phyloP scores from a whole-genome alignment of 2,797 vertebrate genomes.

The Picus viridis region DNA sequence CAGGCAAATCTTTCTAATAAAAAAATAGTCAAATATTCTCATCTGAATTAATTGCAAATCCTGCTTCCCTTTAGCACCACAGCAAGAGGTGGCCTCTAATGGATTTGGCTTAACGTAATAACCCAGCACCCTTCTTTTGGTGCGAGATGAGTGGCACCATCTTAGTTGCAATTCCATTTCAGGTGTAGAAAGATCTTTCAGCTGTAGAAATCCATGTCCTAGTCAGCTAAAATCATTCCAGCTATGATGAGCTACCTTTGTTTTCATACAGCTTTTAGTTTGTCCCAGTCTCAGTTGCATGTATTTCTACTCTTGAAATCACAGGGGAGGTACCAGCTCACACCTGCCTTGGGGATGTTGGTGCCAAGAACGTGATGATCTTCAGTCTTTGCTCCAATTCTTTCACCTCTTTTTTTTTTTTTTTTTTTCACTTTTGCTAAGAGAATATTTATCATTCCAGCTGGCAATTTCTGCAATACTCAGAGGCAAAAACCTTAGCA shows the following conservation, averaged over 20 bases:
- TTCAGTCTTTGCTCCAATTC: background rate
- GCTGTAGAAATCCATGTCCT: background rate
- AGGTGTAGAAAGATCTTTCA: background rate
- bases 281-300: background rate
- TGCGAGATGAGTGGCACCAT: background rate
- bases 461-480: background rate
- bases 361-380: background rate
- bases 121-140: rapidly evolving
- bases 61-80: background rate
- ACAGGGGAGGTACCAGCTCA: background rate
- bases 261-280: background rate
- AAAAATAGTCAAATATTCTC: background rate
- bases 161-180: background rate
- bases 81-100: rapidly evolving
- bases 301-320: background rate
- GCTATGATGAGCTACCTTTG: background rate
- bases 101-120: background rate
- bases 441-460: background rate
- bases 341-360: background rate
- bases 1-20: background rate
- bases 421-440: background rate
- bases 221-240: background rate
- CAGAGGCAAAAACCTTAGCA: background rate
- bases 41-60: background rate
- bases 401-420: background rate